Evolutionary conservation across 2,113 vertebrate genomes (phyloP).

Genomic region (Oreocharis arfaki): DNA sequence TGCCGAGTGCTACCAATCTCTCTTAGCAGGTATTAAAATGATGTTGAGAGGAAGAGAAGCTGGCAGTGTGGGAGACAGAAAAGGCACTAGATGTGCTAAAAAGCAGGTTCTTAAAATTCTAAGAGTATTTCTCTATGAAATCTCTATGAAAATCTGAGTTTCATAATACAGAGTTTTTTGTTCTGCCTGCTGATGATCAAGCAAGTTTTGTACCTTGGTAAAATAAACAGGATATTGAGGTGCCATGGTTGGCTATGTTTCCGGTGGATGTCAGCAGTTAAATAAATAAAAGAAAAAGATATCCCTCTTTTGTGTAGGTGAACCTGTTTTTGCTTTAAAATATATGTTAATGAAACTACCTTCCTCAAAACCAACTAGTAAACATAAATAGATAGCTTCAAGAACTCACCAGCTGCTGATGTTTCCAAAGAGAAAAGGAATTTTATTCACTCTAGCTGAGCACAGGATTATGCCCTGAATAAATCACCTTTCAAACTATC

Average conservation of each 20-base stretch:
- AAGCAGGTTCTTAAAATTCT: neutral
- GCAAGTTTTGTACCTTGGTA: neutral
- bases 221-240: conserved; percentile 4
- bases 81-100: neutral
- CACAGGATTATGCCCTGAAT: neutral
- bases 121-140: neutral
- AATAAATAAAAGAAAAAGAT: neutral
- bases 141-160: neutral
- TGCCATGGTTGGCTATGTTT: neutral
- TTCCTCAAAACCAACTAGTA: neutral
- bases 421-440: neutral
- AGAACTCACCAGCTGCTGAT: neutral
- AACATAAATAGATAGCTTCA: neutral
- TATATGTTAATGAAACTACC: neutral
- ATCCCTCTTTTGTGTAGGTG: neutral
- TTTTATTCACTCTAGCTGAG: neutral
- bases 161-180: neutral
- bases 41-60: neutral
- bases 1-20: neutral
- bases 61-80: neutral
- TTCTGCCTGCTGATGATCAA: conserved; percentile 36
- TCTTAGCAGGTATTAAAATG: neutral
- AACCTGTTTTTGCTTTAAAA: neutral
- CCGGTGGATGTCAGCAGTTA: neutral
- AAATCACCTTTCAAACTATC: conserved; percentile 20